Base-by-base conservation (phyloP, 2,888 invertebrate genomes). In the Agonopterix arenella region DNA sequence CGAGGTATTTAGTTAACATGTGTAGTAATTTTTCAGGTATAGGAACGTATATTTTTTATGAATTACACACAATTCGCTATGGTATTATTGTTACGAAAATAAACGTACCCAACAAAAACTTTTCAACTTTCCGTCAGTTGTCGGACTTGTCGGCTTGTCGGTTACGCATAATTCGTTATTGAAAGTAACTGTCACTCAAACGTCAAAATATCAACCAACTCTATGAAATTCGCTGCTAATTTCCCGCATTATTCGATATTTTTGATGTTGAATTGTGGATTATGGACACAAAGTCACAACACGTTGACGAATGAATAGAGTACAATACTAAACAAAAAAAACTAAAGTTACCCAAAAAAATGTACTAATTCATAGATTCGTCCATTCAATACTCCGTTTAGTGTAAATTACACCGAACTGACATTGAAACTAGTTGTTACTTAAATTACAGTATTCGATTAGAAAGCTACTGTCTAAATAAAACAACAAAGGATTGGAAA, bases 141-240 rank as follows among this genome's bases (percentile, higher is more conserved):
- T 80, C 28, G 28, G 28, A 28, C 28, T 28, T 28, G 28, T 28
- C 28, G 28, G 28, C 28, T 72, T 69, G 76, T 80, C 73, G 60
- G 81, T 76, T 79, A 74, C 80, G 71, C 73, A 65, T 77, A 75
- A 80, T 79, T 73, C 71, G 70, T 68, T 71, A 83, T 76, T 83
- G 84, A 85, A 85, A 84, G 78, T 68, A 74, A 73, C 75, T 83
- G 88, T 89, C 89, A 84, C 74, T 86, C 88, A 88, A 79, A 74
- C 70, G 88, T 88, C 86, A 81, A 74, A 84, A 81, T 67, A 79
- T 73, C 68, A 64, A 69, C 68, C 66, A 68, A 67, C 62, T 56
- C 53, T 62, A 59, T 65, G 64, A 70, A 72, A 70, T 78, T 74
- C 64, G 68, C 74, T 73, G 66, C 61, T 73, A 76, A 77, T 80